Percentiles rank a stretch among this genome's conserved stretches.
phyloP scores from a whole-genome alignment of 2,797 vertebrate genomes.

The Bradypus variegatus region DNA sequence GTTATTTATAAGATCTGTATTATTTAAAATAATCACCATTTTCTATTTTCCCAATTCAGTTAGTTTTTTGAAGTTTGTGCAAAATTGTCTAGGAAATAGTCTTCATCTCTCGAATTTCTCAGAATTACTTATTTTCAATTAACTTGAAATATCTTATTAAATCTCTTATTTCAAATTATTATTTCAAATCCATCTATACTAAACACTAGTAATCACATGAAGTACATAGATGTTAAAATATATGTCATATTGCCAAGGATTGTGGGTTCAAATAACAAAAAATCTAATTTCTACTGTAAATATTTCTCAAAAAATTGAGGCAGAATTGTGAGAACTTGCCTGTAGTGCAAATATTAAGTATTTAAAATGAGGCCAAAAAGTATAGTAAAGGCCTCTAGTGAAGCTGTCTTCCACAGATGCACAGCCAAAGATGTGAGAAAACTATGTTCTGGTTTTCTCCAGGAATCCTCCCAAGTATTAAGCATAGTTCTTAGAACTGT shows the following conservation, averaged over 20 bases:
- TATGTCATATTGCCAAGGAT: conserved; percentile 10
- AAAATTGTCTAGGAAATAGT: conserved; percentile 24
- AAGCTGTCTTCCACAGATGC: neutral
- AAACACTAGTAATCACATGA: neutral
- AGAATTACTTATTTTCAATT: conserved; percentile 25
- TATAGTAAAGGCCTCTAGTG: neutral
- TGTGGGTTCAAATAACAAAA: conserved; percentile 6
- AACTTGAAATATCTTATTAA: conserved; percentile 11
- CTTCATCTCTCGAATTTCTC: conserved; percentile 5
- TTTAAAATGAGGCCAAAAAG: conserved; percentile 13
- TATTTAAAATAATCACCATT: neutral
- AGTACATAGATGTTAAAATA: conserved; percentile 7
- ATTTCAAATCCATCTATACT: neutral
- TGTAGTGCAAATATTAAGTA: neutral
- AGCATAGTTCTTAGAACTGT: conserved; percentile 8
- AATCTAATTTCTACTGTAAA: neutral
- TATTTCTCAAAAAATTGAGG: neutral
- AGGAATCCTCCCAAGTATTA: neutral
- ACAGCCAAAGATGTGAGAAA: neutral
- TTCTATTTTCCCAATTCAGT: conserved; percentile 40
- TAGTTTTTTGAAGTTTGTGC: conserved; percentile 33
- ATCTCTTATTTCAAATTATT: conserved; percentile 13
- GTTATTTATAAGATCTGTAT: conserved; percentile 3
- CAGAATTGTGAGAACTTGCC: neutral
- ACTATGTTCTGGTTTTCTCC: neutral